Evolutionary conservation across 2,797 vertebrate species (phyloP).

Genomic region (Cirrhinus mrigala): DNA sequence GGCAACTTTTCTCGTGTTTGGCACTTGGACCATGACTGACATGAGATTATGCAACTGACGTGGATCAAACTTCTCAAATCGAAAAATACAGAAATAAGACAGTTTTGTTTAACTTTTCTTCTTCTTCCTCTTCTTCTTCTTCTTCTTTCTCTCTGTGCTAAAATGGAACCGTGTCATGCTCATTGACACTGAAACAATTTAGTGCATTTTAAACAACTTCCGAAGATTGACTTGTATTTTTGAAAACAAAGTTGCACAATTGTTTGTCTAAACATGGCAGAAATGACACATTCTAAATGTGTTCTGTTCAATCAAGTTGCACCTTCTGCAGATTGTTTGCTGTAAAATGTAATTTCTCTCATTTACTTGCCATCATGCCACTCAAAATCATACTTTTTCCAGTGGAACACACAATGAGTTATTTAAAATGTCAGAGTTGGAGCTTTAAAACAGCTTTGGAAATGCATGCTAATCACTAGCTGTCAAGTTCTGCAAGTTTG

Average conservation of each 20-base stretch:
- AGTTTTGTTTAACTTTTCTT: too few relatives aligned
- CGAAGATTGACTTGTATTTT: background rate
- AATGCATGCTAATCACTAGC: background rate
- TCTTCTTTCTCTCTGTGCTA: too few relatives aligned
- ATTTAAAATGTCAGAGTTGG: background rate
- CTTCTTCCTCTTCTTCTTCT: too few relatives aligned
- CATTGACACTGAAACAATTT: background rate
- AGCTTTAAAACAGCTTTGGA: background rate
- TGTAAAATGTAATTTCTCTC: background rate
- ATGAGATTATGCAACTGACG: background rate
- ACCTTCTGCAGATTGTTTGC: background rate
- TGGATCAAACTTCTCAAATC: background rate
- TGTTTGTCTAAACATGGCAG: background rate
- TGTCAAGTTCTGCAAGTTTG: background rate
- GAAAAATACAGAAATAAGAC: background rate
- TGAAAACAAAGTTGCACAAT: background rate
- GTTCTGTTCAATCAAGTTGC: background rate
- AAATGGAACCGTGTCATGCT: too few relatives aligned
- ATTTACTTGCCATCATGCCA: background rate
- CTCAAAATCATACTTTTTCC: background rate
- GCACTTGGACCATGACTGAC: background rate
- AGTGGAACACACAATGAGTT: background rate
- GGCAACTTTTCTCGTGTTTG: too few relatives aligned
- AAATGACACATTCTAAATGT: background rate
- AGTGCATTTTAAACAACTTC: background rate